Percentiles rank a stretch among this genome's conserved stretches.
These are phyloP conservation scores for Notiomystis cincta DNA, from an alignment of 2,113 vertebrate genomes.

Conservation along the genomic window DNA sequence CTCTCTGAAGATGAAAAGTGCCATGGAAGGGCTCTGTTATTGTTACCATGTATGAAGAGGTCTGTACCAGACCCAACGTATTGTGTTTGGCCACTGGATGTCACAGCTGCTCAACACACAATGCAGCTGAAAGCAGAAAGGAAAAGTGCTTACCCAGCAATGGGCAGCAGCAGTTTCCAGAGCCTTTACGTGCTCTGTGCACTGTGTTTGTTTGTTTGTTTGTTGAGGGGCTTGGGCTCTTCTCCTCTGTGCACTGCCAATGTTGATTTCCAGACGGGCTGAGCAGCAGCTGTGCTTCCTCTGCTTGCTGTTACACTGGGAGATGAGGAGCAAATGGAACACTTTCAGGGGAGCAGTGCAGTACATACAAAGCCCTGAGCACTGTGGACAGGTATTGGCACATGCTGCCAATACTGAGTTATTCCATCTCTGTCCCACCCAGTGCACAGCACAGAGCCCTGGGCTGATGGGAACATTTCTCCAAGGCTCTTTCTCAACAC, in stretches of 20 bases:
- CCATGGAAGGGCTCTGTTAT: slow-evolving; percentile 12
- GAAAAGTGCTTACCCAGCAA: not conserved
- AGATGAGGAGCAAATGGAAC: not conserved
- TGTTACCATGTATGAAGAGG: not conserved
- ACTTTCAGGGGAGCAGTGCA: not conserved
- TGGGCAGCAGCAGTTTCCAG: not conserved
- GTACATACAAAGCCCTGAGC: accelerated
- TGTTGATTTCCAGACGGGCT: not conserved
- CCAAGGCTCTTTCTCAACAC: accelerated
- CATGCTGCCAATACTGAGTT: not conserved
- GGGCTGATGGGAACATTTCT: not conserved
- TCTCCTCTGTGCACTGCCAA: not conserved
- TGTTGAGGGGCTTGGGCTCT: not conserved
- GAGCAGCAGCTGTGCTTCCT: not conserved
- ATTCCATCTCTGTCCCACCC: not conserved
- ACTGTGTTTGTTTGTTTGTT: not conserved
- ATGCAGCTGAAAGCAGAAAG: not conserved
- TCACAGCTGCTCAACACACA: slow-evolving; percentile 42
- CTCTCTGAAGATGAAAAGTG: slow-evolving; percentile 3
- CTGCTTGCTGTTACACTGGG: not conserved
- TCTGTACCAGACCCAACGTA: slow-evolving; percentile 1
- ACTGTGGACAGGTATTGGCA: not conserved
- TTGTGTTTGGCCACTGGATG: slow-evolving; percentile 66
- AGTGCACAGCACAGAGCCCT: not conserved
- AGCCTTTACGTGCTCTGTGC: not conserved